phyloP scores from a whole-genome alignment of 2,888 invertebrate genomes.

The Apodemia hepburni region DNA sequence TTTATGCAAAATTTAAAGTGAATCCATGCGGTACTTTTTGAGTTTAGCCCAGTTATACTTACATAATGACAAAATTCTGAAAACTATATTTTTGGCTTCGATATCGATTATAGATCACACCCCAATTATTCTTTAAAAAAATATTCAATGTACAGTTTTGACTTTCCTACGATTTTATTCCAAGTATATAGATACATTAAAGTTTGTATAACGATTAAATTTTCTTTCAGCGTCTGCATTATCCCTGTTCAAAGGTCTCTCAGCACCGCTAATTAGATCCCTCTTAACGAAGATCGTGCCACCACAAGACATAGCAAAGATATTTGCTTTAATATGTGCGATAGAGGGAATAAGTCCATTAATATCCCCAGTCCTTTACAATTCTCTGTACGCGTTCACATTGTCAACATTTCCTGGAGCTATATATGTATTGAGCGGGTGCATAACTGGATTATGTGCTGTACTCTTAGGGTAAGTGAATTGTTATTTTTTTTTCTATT shows the following conservation, averaged over 20 bases:
- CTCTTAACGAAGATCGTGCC: slow-evolving; percentile 82
- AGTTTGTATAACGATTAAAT: neutral
- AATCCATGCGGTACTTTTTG: no score
- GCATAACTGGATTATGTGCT: slow-evolving; percentile 61
- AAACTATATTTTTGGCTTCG: no score
- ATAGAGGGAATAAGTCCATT: slow-evolving; percentile 83
- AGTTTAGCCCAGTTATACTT: no score
- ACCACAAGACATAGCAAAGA: slow-evolving; percentile 82
- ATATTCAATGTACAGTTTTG: no score
- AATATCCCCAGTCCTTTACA: slow-evolving; percentile 82
- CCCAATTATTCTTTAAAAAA: no score
- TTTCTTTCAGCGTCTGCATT: slow-evolving; percentile 60
- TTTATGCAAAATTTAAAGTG: no score
- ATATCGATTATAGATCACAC: no score
- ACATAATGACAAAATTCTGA: no score
- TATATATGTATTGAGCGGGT: slow-evolving; percentile 78
- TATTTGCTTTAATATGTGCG: slow-evolving; percentile 84
- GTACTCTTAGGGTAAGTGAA: slow-evolving; percentile 73
- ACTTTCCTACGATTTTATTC: no score
- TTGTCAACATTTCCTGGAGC: slow-evolving; percentile 78
- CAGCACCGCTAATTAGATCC: slow-evolving; percentile 80
- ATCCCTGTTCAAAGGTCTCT: slow-evolving; percentile 71
- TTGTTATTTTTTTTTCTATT: no score
- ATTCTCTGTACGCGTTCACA: slow-evolving; percentile 81
- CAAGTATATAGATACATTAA: no score